Percentiles rank a stretch among this genome's conserved stretches.
Conservation (phyloP, 2,888 invertebrate species). For the Lasioglossum malachurum region DNA sequence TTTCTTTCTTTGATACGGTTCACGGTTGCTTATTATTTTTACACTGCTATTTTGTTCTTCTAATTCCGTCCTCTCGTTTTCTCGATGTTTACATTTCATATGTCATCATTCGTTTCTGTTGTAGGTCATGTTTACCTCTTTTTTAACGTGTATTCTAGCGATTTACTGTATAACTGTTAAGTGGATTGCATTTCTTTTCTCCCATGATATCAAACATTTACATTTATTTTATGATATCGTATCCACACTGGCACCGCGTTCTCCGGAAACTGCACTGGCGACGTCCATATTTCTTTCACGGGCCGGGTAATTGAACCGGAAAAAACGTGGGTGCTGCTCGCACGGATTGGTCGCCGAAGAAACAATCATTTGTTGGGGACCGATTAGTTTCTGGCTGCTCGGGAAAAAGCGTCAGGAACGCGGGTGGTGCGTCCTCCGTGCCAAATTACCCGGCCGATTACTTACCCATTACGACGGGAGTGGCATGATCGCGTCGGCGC, state of each 20-base stretch:
- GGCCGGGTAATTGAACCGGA: constrained; percentile 23
- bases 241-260: neutral
- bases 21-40: neutral
- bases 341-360: constrained; percentile 22
- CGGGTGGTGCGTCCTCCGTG: neutral
- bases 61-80: neutral
- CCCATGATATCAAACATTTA: neutral
- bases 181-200: neutral
- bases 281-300: neutral
- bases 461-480: constrained; percentile 42
- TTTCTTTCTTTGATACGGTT: neutral
- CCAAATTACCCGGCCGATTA: constrained; percentile 55
- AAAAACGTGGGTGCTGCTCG: neutral
- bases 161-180: neutral
- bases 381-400: constrained; percentile 36
- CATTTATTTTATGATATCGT: neutral
- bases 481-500: constrained; percentile 32
- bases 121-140: neutral
- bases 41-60: neutral
- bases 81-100: neutral
- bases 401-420: constrained; percentile 31
- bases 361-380: constrained; percentile 38
- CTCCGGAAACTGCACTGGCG: neutral
- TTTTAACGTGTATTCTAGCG: neutral
- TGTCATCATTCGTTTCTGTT: neutral